A percentile compares a stretch with the other conserved stretches of the same genome.
These are phyloP conservation scores for Lethrus apterus DNA, from an alignment of 1,140 invertebrate genomes.

Conservation along the genomic window DNA sequence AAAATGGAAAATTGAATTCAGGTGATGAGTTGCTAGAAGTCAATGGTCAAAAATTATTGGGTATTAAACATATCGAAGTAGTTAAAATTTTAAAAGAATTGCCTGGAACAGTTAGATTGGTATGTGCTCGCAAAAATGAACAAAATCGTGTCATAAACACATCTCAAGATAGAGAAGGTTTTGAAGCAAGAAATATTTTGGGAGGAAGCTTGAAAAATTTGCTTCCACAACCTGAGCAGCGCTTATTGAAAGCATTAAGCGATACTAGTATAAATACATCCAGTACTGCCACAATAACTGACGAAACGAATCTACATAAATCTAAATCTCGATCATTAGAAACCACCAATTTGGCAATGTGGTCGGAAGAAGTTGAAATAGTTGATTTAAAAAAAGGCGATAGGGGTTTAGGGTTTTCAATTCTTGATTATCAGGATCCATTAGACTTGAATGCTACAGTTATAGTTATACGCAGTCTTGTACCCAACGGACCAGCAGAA, in stretches of 20 bases:
- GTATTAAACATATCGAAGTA: constrained; percentile 81
- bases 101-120: constrained; percentile 72
- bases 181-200: constrained; percentile 67
- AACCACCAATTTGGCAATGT: constrained; percentile 84
- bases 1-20: constrained; percentile 67
- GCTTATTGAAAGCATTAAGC: constrained; percentile 77
- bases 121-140: constrained; percentile 64
- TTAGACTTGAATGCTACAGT: constrained; percentile 82
- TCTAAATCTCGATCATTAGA: constrained; percentile 87
- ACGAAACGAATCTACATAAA: constrained; percentile 51
- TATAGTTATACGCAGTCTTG: constrained; percentile 88
- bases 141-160: constrained; percentile 62
- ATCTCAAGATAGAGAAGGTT: constrained; percentile 65
- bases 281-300: constrained; percentile 45
- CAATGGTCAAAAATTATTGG: constrained; percentile 79
- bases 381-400: constrained; percentile 84
- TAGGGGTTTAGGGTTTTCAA: constrained; percentile 88
- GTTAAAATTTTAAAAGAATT: constrained; percentile 84
- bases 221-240: constrained; percentile 39
- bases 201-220: constrained; percentile 51
- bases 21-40: constrained; percentile 89
- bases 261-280: constrained; percentile 76
- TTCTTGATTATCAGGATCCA: constrained; percentile 90
- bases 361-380: constrained; percentile 81
- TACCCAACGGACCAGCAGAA: constrained; percentile 86